phyloP scores from a whole-genome alignment of 2,113 vertebrate genomes.

The Daphoenositta chrysoptera region DNA sequence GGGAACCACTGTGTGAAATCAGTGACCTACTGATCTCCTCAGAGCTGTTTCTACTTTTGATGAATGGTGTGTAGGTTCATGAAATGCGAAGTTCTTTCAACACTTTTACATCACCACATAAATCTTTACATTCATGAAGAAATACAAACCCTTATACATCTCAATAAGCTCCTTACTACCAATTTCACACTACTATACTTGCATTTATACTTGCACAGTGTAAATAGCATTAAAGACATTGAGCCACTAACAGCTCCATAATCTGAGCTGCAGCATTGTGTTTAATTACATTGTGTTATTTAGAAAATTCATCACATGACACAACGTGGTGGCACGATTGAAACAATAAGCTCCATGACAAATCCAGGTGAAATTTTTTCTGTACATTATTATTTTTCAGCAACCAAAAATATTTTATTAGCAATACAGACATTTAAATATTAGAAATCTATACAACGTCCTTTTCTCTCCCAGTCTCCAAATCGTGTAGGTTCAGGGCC shows the following conservation, averaged over 20 bases:
- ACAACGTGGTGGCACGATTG: not conserved
- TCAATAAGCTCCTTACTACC: not conserved
- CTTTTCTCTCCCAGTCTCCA: slow-evolving; percentile 97
- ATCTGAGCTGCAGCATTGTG: not conserved
- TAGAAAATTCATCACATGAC: not conserved
- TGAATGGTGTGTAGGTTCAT: not conserved
- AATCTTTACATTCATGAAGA: not conserved
- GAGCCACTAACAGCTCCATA: not conserved
- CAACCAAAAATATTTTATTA: not conserved
- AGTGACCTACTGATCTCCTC: not conserved
- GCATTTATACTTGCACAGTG: not conserved
- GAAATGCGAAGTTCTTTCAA: not conserved
- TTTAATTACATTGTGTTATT: not conserved
- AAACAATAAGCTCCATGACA: not conserved
- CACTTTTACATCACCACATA: not conserved
- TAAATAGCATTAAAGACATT: not conserved
- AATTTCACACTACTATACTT: not conserved
- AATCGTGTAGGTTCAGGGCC: slow-evolving; percentile 97
- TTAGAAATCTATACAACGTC: slow-evolving; percentile 96
- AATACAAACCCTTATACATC: not conserved
- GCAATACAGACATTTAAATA: not conserved
- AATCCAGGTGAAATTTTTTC: not conserved
- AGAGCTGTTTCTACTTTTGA: not conserved
- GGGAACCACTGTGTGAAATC: not conserved
- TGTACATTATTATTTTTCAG: not conserved